Percentiles rank a stretch among this genome's conserved stretches.
phyloP scores from a whole-genome alignment of 1,140 invertebrate species.

The Caenorhabditis inopinata region DNA sequence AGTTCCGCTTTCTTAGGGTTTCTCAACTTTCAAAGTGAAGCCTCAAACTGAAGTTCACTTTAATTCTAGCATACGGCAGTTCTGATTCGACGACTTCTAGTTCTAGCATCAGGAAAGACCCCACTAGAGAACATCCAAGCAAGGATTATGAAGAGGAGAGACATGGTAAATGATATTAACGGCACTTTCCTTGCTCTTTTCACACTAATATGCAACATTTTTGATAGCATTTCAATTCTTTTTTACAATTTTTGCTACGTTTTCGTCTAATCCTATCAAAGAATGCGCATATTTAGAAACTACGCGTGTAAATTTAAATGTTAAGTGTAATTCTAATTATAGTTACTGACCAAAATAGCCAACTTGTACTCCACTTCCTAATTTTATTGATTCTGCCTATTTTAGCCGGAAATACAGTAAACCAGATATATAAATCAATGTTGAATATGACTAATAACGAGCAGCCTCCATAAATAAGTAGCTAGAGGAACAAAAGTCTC shows the following conservation, averaged over 20 bases:
- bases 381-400: too few species aligned
- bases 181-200: not conserved
- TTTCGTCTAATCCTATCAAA: not conserved
- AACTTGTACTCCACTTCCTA: too few species aligned
- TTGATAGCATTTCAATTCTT: not conserved
- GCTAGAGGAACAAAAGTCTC: too few species aligned
- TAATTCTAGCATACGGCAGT: slow-evolving; percentile 16
- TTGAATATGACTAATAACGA: too few species aligned
- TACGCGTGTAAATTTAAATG: not conserved
- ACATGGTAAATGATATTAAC: not conserved
- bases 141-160: slow-evolving; percentile 20
- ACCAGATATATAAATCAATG: too few species aligned
- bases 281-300: not conserved
- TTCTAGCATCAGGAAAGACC: not conserved
- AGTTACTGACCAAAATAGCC: too few species aligned
- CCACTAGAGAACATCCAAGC: slow-evolving; percentile 12
- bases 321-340: not conserved
- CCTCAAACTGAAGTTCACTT: not conserved
- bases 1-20: not conserved
- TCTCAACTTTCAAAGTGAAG: not conserved
- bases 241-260: slow-evolving; percentile 16
- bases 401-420: not conserved
- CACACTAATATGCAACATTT: too few species aligned
- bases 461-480: too few species aligned
- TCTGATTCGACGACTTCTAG: slow-evolving; percentile 3